Percentiles rank a stretch among this genome's conserved stretches.
These are phyloP conservation scores for Lycia hirtaria DNA, from an alignment of 2,888 invertebrate genomes.

Conservation along the genomic window DNA sequence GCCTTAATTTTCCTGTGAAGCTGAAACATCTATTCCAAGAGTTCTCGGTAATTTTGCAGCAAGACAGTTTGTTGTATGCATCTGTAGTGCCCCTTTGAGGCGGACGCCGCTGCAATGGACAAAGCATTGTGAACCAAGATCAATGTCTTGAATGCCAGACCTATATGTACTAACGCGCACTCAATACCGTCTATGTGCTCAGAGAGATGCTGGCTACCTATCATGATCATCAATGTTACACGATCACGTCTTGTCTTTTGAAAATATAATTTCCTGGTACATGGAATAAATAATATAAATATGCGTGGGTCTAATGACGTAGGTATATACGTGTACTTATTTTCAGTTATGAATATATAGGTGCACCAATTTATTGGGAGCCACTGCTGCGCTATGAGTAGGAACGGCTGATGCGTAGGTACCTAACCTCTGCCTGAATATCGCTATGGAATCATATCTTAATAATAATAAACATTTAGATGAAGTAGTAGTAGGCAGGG, in stretches of 20 bases:
- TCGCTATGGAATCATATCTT: no score
- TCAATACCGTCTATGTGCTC: constrained; percentile 62
- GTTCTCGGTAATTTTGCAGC: constrained; percentile 53
- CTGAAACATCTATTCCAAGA: not conserved
- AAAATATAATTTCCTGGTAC: not conserved
- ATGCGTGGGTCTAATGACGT: no score
- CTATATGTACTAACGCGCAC: constrained; percentile 47
- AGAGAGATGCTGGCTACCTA: constrained; percentile 39
- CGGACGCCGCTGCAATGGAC: constrained; percentile 63
- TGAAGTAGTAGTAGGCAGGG: no score
- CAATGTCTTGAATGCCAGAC: constrained; percentile 68
- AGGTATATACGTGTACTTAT: no score
- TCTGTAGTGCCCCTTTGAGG: constrained; percentile 63
- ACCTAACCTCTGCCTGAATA: no score
- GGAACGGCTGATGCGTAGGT: no score
- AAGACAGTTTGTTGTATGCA: constrained; percentile 62
- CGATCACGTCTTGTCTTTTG: not conserved
- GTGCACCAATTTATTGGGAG: no score
- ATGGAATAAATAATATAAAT: not conserved
- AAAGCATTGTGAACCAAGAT: constrained; percentile 75
- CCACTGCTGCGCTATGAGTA: no score
- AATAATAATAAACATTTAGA: no score
- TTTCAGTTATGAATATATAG: no score
- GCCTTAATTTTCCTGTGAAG: not conserved
- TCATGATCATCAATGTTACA: constrained; percentile 59